Conservation (phyloP, 2,113 vertebrate genomes). For the Elaphurus davidianus region DNA sequence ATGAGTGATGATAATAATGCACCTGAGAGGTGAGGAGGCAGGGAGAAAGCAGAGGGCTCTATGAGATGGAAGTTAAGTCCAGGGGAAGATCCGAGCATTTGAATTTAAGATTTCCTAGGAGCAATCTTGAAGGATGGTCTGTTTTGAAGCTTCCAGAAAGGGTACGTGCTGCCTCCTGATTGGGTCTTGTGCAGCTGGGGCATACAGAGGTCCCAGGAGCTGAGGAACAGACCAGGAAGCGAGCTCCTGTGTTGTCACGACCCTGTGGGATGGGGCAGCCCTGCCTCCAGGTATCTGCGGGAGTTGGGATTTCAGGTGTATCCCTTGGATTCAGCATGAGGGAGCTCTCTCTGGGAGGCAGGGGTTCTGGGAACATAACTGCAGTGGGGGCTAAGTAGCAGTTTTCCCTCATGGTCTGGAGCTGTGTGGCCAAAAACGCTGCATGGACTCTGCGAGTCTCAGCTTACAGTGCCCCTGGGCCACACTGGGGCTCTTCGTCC, state of each 20-base stretch:
- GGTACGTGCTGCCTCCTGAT: background rate
- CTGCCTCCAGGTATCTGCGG: background rate
- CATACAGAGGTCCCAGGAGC: background rate
- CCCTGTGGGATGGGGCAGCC: background rate
- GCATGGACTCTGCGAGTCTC: rapidly evolving
- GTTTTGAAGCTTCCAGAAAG: background rate
- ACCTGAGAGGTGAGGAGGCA: background rate
- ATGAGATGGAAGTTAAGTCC: rapidly evolving
- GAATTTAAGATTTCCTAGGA: background rate
- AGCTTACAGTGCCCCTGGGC: background rate
- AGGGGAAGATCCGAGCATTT: background rate
- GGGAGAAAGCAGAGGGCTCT: background rate
- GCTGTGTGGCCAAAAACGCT: background rate
- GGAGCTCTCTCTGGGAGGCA: background rate
- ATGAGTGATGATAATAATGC: no score
- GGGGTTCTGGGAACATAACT: background rate
- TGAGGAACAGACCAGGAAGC: background rate
- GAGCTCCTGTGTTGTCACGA: background rate
- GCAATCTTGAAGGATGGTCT: background rate
- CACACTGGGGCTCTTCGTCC: background rate
- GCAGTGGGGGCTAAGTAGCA: background rate
- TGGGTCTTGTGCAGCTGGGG: no score
- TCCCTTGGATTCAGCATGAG: background rate
- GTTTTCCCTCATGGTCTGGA: background rate
- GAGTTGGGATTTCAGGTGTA: background rate